These are phyloP conservation scores for Prietella phreatophila DNA, from an alignment of 2,113 vertebrate species.

Conservation along the genomic window DNA sequence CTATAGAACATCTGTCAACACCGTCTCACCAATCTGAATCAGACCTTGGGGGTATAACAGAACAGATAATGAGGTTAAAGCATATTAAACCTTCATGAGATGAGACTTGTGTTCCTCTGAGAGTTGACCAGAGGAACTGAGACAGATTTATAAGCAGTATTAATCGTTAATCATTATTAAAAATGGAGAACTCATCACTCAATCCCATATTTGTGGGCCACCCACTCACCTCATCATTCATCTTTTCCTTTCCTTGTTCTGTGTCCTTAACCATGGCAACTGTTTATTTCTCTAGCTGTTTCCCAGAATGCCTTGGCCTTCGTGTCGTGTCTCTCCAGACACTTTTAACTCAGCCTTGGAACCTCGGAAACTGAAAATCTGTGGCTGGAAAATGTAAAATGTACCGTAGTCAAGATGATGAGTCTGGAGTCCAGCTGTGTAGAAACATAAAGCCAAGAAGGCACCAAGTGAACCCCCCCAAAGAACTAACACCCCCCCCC, in stretches of 20 bases:
- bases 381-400: slow-evolving; percentile 52
- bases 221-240: slow-evolving; percentile 40
- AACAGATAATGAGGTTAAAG: not conserved
- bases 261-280: slow-evolving; percentile 33
- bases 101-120: slow-evolving; percentile 16
- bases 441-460: slow-evolving; percentile 5
- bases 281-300: slow-evolving; percentile 62
- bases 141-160: slow-evolving; percentile 11
- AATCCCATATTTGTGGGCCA: slow-evolving; percentile 38
- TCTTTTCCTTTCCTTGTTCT: slow-evolving; percentile 37
- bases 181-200: not conserved
- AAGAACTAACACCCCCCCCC: too few relatives aligned
- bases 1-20: not conserved
- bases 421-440: slow-evolving; percentile 70
- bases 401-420: slow-evolving; percentile 15
- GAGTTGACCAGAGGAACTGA: not conserved
- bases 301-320: slow-evolving; percentile 59
- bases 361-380: slow-evolving; percentile 42
- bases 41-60: not conserved
- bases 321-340: slow-evolving; percentile 25
- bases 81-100: not conserved
- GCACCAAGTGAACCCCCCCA: not conserved
- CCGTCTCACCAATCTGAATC: not conserved
- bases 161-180: slow-evolving; percentile 8
- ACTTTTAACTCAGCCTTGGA: slow-evolving; percentile 51